A percentile compares a stretch with the other conserved stretches of the same genome.
phyloP scores from a whole-genome alignment of 2,113 vertebrate species.

The Sula dactylatra region DNA sequence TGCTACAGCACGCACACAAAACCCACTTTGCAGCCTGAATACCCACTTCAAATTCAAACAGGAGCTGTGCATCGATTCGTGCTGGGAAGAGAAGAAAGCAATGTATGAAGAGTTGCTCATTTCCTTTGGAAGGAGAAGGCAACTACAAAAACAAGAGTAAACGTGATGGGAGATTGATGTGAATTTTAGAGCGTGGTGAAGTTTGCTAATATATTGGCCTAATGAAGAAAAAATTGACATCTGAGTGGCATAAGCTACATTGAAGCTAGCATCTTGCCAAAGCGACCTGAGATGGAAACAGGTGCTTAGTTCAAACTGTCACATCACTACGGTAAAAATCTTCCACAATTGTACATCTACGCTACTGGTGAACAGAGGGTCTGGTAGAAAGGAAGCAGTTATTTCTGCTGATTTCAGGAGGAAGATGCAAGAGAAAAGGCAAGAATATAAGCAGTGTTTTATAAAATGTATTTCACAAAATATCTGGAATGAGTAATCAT shows the following conservation, averaged over 20 bases:
- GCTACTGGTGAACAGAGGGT: not conserved
- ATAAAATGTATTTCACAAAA: not conserved
- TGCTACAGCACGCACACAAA: not conserved
- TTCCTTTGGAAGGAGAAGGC: not conserved
- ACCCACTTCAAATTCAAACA: not conserved
- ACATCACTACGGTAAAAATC: not conserved
- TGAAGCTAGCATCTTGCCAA: not conserved
- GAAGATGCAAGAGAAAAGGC: not conserved
- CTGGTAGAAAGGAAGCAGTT: not conserved
- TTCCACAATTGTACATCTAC: accelerated
- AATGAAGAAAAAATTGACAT: slow-evolving; percentile 16
- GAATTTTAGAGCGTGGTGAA: not conserved
- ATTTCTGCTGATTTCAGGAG: not conserved
- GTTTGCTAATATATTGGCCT: not conserved
- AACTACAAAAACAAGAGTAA: not conserved
- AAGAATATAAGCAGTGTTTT: not conserved
- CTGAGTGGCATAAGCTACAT: not conserved
- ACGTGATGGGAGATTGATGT: not conserved
- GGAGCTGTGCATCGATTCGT: not conserved
- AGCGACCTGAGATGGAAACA: not conserved
- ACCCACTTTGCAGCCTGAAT: not conserved
- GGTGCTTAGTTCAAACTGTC: not conserved
- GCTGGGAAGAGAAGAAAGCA: not conserved
- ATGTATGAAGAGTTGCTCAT: not conserved
- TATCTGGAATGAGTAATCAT: not conserved